These are phyloP conservation scores for Laticauda laticaudata DNA, from an alignment of 2,113 vertebrate species.

Conservation along the genomic window DNA sequence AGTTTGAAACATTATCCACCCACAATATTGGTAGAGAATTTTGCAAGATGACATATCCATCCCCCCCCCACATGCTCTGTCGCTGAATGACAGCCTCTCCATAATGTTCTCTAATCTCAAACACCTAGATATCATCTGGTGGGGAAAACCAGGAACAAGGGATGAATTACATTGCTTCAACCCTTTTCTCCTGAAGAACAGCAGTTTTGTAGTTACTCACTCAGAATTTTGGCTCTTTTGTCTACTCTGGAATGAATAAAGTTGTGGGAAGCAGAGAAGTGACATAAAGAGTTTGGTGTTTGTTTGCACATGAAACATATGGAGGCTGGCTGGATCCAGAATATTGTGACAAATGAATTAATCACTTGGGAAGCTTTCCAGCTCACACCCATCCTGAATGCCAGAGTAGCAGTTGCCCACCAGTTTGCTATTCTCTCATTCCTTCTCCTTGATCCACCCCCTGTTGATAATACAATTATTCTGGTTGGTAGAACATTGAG, in stretches of 20 bases:
- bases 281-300: constrained; percentile 11
- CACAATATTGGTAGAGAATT: not conserved
- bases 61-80: not conserved
- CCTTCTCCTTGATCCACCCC: not conserved
- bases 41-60: not conserved
- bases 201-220: not conserved
- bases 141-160: not conserved
- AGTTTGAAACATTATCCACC: not conserved
- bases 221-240: not conserved
- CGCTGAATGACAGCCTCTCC: not conserved
- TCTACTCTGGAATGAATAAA: not conserved
- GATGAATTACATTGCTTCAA: not conserved
- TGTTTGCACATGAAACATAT: constrained; percentile 10
- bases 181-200: not conserved
- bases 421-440: not conserved
- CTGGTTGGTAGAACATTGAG: not conserved
- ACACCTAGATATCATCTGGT: too few species aligned
- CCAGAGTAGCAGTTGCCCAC: constrained; percentile 19
- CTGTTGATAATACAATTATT: not conserved
- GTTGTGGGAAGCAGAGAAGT: not conserved
- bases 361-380: not conserved
- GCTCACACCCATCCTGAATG: not conserved
- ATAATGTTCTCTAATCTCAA: not conserved
- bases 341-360: constrained; percentile 26
- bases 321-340: not conserved